Evolutionary conservation across 2,888 invertebrate genomes (phyloP), one percentile per base, ranked within the genome.

Genomic region (Melinopterus prodromus): DNA sequence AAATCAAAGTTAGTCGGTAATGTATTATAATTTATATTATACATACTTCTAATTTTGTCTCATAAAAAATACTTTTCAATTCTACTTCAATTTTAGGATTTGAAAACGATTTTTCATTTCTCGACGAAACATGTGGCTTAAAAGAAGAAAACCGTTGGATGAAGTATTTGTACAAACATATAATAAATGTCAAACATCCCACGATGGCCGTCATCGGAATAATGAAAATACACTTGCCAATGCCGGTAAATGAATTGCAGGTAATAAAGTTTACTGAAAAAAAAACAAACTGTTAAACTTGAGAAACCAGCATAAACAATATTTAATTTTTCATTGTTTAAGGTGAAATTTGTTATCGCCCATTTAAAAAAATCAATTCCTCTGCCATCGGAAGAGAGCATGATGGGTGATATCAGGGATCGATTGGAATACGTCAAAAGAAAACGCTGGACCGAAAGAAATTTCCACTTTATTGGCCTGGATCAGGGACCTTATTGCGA

Each of bases 211-310:
- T 98, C 83, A 92, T 98, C 82, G 98, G 98, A 0, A 90, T 74
- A 2, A 26, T 37, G 16, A 36, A 35, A 98, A 36, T 95, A 96
- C 0, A 96, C 0, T 95, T 95, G 87, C 95, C 97, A 0, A 96
- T 97, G 88, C 95, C 95, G 80, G 93, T 96, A 91, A 96, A 96
- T 87, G 96, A 98, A 86, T 88, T 95, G 69, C 97, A 97, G 92
- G 95, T 96, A 85, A 84, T 81, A 53, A 53, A 7, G 5, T 9
- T 53, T 9, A 53, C 53, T 53, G 9, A n/a, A n/a, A 26, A 26
- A 26, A 1, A 2, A 26, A 26, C 26, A 26, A 26, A 26, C 26
- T 26, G 26, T n/a, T n/a, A n/a, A n/a, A n/a, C 26, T 26, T 26
- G 26, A 26, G 26, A 26, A 26, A 26, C 26, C 26, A 26, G 26